Base-by-base conservation (phyloP, 2,888 invertebrate genomes). In the Apeira syringaria region DNA sequence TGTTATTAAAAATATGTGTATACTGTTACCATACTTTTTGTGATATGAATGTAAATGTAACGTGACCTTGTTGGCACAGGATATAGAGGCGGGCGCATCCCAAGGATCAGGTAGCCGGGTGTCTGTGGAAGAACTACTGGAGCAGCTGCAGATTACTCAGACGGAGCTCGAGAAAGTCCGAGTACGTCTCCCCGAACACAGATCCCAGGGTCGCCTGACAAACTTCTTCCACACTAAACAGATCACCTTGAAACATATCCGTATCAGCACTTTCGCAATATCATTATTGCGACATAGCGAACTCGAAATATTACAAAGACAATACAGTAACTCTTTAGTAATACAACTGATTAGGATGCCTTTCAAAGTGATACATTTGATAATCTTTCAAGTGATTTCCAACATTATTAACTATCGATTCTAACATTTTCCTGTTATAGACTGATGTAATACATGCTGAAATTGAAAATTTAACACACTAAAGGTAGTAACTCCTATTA, bases 141-240 rank as follows among this genome's bases (percentile, higher is more conserved):
- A 94, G 74, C 95, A 96, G 80, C 88, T 97, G 67, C 95, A 96
- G 84, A 94, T 94, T 58, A 96, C 96, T 15, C 95, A 96, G 88
- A 94, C 93, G 25, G 96, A 97, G 90, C 91, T 97, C 80, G 96
- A 96, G 80, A 96, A 95, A 84, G 93, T 97, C 73, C 94, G 95
- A 94, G 96, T 96, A 91, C 92, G 91, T 78, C 29, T 20, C 12
- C 13, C n/a, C 5, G 29, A 27, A 35, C 29, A 25, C 18, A 22
- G 12, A 11, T 22, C 5, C 10, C 35, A 22, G 26, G 13, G 5
- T 28, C 6, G 8, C 28, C 30, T 1, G n/a, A 39, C 45, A 13
- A 20, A 26, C 9, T 13, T 24, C 20, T 29, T 8, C 8, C 5
- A 34, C 20, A 36, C 42, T 28, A 46, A 37, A 47, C 43, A 38